Evolutionary conservation across 2,797 vertebrate species (phyloP), one percentile per base, ranked within the genome.

Genomic region (Cuniculus paca): DNA sequence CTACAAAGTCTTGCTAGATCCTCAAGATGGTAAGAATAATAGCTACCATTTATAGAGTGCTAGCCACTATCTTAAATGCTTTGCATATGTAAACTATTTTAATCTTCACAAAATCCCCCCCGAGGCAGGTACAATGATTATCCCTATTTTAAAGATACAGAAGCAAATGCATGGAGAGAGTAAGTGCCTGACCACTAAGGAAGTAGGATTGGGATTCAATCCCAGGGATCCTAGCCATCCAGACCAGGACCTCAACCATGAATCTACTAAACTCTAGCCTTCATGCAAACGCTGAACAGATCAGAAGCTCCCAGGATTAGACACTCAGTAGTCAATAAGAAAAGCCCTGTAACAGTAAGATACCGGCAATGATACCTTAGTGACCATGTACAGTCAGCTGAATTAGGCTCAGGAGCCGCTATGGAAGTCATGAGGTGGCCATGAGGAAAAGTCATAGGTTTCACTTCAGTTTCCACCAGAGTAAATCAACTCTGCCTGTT

Each of bases 81-180:
- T 92, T 60, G 17, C 45, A 65, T 50, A 74, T 39, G 11, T 65
- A 54, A 97, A 60, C 95, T 96, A 93, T 87, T 95, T 87, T 88
- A 63, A 88, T 96, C 77, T 93, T 93, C 54, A 48, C n/a, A 78
- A 87, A 68, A 89, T 89, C 50, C 52, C 65, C 65, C 89, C 7
- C 34, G 42, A 77, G 78, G 24, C 20, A 91, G 2, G 12, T 78
- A 78, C 68, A 83, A 52, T 85, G 83, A 83, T 94, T 89, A 95
- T 17, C 13, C 45, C 54, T 95, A 52, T 84, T 92, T 94, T 89
- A 78, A 93, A 92, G 80, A 87, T 50, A 8, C 39, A 88, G 68
- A 97, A 88, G 85, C 58, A 86, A 42, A 93, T 60, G n/a, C 5
- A 63, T 14, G 36, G 48, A 95, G 70, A 45, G 24, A 89, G 81